Evolutionary conservation across 2,888 invertebrate species (phyloP).

Genomic region (Rotaria sp.): DNA sequence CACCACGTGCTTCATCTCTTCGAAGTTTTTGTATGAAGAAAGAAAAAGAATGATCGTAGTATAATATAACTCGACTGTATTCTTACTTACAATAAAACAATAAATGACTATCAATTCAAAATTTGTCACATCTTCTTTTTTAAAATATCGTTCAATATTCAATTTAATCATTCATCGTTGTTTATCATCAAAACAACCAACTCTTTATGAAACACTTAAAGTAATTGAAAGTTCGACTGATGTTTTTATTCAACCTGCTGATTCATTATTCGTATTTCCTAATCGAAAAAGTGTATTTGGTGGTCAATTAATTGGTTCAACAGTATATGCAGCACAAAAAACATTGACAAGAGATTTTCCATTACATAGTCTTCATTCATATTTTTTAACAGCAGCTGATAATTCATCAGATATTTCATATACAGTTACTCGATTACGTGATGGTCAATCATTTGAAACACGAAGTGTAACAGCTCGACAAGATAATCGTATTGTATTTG

Average conservation of each 20-base stretch:
- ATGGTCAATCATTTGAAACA: conserved; percentile 11
- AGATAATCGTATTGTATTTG: background rate
- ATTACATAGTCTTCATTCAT: background rate
- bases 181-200: background rate
- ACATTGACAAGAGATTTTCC: background rate
- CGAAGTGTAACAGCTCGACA: background rate
- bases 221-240: background rate
- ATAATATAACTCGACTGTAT: too few relatives aligned
- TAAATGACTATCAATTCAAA: background rate
- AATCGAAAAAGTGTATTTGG: conserved; percentile 1
- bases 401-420: background rate
- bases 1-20: background rate
- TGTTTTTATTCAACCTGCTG: background rate
- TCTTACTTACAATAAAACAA: background rate
- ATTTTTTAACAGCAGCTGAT: background rate
- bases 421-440: background rate
- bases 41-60: background rate
- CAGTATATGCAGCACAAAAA: background rate
- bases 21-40: background rate
- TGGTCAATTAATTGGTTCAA: background rate
- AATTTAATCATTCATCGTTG: background rate
- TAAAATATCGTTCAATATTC: background rate
- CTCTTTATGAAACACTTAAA: background rate
- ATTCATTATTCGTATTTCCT: background rate
- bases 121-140: background rate